Percentiles rank a stretch among this genome's conserved stretches.
Conservation (phyloP, 1,140 invertebrate genomes). For the Pachypsylla venusta region DNA sequence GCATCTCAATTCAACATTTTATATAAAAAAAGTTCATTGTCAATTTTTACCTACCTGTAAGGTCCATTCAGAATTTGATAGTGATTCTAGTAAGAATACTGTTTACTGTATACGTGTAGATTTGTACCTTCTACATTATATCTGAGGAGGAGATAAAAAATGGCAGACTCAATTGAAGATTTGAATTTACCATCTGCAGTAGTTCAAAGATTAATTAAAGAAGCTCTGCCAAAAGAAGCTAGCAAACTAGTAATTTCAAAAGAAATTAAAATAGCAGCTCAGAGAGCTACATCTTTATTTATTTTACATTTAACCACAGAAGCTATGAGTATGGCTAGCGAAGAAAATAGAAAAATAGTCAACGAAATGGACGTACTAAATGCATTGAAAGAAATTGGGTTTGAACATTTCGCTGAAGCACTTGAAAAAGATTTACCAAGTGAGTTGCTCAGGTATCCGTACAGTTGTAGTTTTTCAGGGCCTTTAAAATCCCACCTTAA, state of each 20-base stretch:
- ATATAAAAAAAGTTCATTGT: no score
- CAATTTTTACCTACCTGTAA: no score
- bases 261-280: neutral
- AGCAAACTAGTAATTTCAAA: neutral
- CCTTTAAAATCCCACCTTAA: no score
- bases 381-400: neutral
- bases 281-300: neutral
- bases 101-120: no score
- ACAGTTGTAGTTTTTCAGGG: no score
- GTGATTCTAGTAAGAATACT: no score
- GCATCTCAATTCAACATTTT: no score
- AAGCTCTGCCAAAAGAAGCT: neutral
- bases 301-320: slow-evolving; percentile 3
- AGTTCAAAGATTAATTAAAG: neutral
- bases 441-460: no score
- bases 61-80: no score
- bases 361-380: neutral
- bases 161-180: neutral
- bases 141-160: no score
- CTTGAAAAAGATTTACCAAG: neutral
- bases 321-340: neutral
- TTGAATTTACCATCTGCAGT: neutral
- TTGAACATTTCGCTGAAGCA: neutral
- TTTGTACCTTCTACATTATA: no score
- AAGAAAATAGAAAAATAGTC: neutral